Evolutionary conservation across 2,888 invertebrate species (phyloP).

Genomic region (Hymenopus coronatus): DNA sequence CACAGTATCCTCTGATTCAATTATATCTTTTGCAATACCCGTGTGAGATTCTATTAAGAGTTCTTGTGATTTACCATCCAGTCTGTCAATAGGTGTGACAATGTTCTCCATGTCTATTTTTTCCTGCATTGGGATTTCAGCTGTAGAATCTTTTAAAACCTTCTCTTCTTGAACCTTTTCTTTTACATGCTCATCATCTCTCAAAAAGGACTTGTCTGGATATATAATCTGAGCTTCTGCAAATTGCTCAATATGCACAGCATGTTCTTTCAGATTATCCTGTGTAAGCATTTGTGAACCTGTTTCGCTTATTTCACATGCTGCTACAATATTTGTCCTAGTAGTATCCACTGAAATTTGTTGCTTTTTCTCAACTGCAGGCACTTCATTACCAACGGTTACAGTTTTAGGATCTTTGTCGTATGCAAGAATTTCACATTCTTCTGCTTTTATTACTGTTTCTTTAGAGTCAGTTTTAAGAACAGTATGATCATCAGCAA

Average conservation of each 20-base stretch:
- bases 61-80: background rate
- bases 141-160: background rate
- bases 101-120: background rate
- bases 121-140: background rate
- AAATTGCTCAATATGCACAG: background rate
- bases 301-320: background rate
- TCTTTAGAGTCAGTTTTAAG: background rate
- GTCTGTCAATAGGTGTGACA: background rate
- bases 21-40: background rate
- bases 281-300: background rate
- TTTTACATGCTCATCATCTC: too few relatives aligned
- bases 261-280: background rate
- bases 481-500: background rate
- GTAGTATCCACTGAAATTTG: background rate
- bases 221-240: background rate
- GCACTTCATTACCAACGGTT: background rate
- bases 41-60: background rate
- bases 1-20: background rate
- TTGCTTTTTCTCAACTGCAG: background rate
- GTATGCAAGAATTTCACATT: background rate
- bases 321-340: background rate
- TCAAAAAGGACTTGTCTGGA: background rate
- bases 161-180: background rate
- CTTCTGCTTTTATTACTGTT: background rate
- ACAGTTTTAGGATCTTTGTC: background rate